A percentile compares a stretch with the other conserved stretches of the same genome.
Conservation (phyloP, 2,797 vertebrate species). For the Staurois parvus region DNA sequence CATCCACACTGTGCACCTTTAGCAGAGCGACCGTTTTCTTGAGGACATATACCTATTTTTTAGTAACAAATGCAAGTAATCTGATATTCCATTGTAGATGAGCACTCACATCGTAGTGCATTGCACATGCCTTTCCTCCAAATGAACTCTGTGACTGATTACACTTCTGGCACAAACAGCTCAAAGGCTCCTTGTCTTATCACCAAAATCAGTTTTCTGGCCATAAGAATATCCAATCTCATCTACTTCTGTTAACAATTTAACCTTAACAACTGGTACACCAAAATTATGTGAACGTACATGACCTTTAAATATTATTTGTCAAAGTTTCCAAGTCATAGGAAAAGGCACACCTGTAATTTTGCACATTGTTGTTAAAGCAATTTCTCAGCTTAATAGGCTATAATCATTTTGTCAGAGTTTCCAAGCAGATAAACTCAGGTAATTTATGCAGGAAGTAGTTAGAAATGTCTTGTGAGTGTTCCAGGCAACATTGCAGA, state of each 20-base stretch:
- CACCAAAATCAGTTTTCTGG: not conserved
- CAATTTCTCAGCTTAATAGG: slow-evolving; percentile 8
- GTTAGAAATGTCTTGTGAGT: not conserved
- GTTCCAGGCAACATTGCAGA: not conserved
- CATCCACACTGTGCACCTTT: not conserved
- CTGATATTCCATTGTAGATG: not conserved
- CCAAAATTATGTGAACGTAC: slow-evolving; percentile 9
- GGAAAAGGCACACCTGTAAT: slow-evolving; percentile 55
- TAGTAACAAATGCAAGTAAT: not conserved
- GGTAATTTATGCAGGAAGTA: slow-evolving; percentile 1
- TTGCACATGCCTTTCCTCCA: not conserved
- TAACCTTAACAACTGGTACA: not conserved
- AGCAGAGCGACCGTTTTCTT: not conserved
- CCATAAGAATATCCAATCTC: slow-evolving; percentile 9
- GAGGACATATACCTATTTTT: not conserved
- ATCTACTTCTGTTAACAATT: not conserved
- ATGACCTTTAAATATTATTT: slow-evolving; percentile 9
- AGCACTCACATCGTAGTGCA: not conserved
- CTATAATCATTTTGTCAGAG: slow-evolving; percentile 28
- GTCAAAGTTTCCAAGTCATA: slow-evolving; percentile 14
- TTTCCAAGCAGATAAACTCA: slow-evolving; percentile 25
- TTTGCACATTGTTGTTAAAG: slow-evolving; percentile 17
- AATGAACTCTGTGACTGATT: not conserved
- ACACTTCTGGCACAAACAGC: not conserved
- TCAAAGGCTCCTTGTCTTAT: not conserved